Base-by-base conservation (phyloP, 1,140 invertebrate species). In the Dendrolimus punctatus region DNA sequence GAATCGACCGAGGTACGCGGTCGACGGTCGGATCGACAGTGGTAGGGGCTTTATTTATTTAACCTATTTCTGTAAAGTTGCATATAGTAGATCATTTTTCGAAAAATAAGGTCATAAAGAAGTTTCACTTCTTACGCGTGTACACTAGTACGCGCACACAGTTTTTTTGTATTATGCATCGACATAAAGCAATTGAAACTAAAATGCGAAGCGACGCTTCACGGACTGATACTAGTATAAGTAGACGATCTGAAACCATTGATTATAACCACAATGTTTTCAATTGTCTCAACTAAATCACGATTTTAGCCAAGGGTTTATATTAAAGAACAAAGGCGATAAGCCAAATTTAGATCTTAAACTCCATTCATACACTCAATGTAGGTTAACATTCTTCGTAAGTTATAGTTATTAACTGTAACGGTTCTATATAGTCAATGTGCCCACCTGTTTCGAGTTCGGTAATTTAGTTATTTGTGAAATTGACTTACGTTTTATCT, bases 361-460 rank as follows among this genome's bases (percentile, higher is more conserved):
- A 50, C 54, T 54, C 54, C 51, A 55, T 46, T 49, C 50, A 46
- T 51, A 47, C 55, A 61, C 59, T 64, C 58, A 59, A 54, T 36
- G 36, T 68, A 66, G 62, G 47, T 53, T 62, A 66, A 65, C n/a
- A 44, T 51, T 59, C 58, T 38, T 50, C 41, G 64, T 68, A 68
- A 65, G 64, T 59, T 62, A 56, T 71, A 68, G 62, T 58, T 23
- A 23, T 2, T 23, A 63, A 58, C 52, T 64, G 39, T 66, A 66
- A 65, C 64, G 64, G 52, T 70, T 71, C 65, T 78, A 60, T 23
- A 23, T 80, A 81, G 74, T 79, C 76, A 81, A 72, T 71, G 66
- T 72, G 71, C 80, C 80, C 80, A 83, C 80, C 80, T 80, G 56
- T 65, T 60, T 23, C 23, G 68, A 64, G 62, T 69, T 71, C 58